Evolutionary conservation across 2,888 invertebrate species (phyloP).

Genomic region (Ctena decussata): DNA sequence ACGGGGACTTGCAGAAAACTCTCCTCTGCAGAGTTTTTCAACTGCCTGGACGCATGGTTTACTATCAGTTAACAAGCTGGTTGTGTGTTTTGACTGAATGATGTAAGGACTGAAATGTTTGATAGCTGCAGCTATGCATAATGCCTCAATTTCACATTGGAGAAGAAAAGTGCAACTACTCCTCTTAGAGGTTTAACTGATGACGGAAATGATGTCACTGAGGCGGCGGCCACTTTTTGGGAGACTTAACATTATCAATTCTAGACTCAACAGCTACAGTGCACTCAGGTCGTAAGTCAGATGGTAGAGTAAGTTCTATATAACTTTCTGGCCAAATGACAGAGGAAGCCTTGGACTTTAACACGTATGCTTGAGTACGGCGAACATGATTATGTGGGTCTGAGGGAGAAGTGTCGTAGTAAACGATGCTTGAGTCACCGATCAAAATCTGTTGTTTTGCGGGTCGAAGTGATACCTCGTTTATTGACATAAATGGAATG

Average conservation of each 20-base stretch:
- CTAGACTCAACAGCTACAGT: constrained; percentile 39
- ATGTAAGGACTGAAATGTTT: no score
- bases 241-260: neutral
- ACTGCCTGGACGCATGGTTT: constrained; percentile 69
- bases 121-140: no score
- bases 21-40: constrained; percentile 63
- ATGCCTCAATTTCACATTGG: no score
- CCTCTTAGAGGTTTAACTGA: no score
- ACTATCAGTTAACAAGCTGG: no score
- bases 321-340: constrained; percentile 54
- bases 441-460: constrained; percentile 32
- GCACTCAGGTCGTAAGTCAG: constrained; percentile 18
- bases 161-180: no score
- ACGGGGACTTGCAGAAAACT: constrained; percentile 65
- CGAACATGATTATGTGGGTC: constrained; percentile 17
- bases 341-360: neutral
- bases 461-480: constrained; percentile 55
- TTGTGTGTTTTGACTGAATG: no score
- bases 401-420: constrained; percentile 3
- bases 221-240: constrained; percentile 23
- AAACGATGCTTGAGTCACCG: neutral
- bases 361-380: constrained; percentile 21
- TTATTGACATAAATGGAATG: constrained; percentile 54
- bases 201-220: no score
- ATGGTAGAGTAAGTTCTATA: constrained; percentile 37